Base-by-base conservation (phyloP, 2,888 invertebrate species). In the Dynastes grantii region DNA sequence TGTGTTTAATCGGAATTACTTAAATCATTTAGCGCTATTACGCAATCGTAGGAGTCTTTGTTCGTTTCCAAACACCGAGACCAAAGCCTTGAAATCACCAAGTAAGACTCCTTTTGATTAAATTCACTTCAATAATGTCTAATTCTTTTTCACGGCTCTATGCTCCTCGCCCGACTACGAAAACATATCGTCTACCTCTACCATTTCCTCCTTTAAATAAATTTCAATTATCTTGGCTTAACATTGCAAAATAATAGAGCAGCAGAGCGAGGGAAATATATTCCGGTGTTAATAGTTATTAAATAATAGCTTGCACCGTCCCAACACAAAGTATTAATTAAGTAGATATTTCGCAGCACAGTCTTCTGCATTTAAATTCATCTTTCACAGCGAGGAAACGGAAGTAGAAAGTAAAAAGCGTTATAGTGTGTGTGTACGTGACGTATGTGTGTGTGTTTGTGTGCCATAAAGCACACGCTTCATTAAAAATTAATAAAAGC, bases 401-500 rank as follows among this genome's bases (percentile, higher is more conserved):
- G 55, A 58, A 58, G 55, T 4, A 58, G 8, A 29, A 63, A 11
- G 32, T 61, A 2, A 1, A 61, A 61, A 29, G 9, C 61, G 61
- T 8, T 11, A n/a, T 6, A 29, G 61, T n/a, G 55, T 16, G 63
- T 13, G 63, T 32, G 32, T 32, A 32, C 63, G 9, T 32, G 9
- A 11, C 8, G 63, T 5, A 63, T 29, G 29, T 16, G 32, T 29
- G 13, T 51, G 51, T 27, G 27, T 29, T 1, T 4, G 32, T 11
- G 27, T 29, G 51, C 29, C 5, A 27, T 51, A 68, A 68, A 49
- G 68, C 51, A 40, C 11, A 53, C 51, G 68, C 51, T 51, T 68
- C 27, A 68, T 68, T 68, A 68, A 68, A 68, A 68, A 68, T 68
- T 68, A 68, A 68, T 68, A 53, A 51, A 63, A 68, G 68, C 51